Base-by-base conservation (phyloP, 1,140 invertebrate genomes). In the Rhizoglyphus robini region DNA sequence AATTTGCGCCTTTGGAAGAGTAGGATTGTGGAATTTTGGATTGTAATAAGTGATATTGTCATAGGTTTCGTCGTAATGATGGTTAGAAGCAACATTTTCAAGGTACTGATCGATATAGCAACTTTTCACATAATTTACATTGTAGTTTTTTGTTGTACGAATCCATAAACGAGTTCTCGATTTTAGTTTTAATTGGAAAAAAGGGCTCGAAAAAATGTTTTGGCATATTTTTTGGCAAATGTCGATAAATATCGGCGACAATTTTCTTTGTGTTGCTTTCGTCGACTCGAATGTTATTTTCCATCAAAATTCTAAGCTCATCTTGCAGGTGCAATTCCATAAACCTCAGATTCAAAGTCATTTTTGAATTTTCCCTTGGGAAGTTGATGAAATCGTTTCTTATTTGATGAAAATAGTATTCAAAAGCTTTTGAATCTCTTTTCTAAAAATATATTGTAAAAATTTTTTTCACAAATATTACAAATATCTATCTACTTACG, bases 381-480 rank as follows among this genome's bases (percentile, higher is more conserved):
- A 60, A 11, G 29, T 34, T 3, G 2, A 88, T 76, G n/a, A 91
- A 83, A 80, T 90, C 88, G 72, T 81, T 79, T 38, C 86, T 78
- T 32, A 84, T 84, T 83, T 93, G 90, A 75, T 84, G 82, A 74
- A 88, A 92, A 73, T 86, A 87, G 76, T 90, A 92, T 71, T 88
- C 81, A 72, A 88, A 89, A 15, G 88, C 84, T 60, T 81, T 81
- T 29, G 75, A 69, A 77, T 91, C 88, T 38, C 86, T 75, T 63
- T 80, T 79, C 67, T 82, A 82, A 65, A 59, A 57, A 30, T n/a
- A n/a, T n/a, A n/a, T n/a, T n/a, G n/a, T n/a, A n/a, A 41, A 20
- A 66, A 30, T 30, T n/a, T 4, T 20, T 38, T 13, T n/a, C n/a
- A n/a, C n/a, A n/a, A n/a, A n/a, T n/a, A n/a, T n/a, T n/a, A n/a